Base-by-base conservation (phyloP, 2,888 invertebrate species). In the Nasonovia ribisnigri region DNA sequence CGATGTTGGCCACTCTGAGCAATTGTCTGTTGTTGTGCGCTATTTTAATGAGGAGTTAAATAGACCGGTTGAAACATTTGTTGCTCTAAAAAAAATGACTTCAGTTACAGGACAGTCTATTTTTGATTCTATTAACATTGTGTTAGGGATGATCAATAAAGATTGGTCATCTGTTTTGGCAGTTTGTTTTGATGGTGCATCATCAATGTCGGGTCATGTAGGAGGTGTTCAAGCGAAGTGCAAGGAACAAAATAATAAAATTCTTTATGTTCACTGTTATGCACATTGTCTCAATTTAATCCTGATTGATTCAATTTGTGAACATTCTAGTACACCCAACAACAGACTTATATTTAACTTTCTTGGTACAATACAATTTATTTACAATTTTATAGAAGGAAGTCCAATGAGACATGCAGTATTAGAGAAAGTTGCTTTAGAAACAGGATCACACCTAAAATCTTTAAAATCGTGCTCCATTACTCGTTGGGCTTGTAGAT, bases 41-140 rank as follows among this genome's bases (percentile, higher is more conserved):
- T 84, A 84, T 84, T 84, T 84, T 36, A 84, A 84, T 84, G 36
- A 84, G n/a, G 84, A 36, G 36, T 36, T 84, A 84, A 84, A 84
- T 84, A 84, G 84, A 42, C 84, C 36, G n/a, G 36, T 84, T 84
- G 84, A 36, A 84, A 84, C 84, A 84, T 42, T 84, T 84, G 42
- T 77, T 84, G 84, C 84, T n/a, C 84, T 84, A 36, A 84, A 36
- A 36, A 84, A 84, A 84, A 48, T 84, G 84, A 84, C 84, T 84
- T 42, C 84, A n/a, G 84, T 84, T 84, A 84, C 42, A n/a, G 84
- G 36, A 84, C 84, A 84, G 13, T 84, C 84, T n/a, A 84, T 84
- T n/a, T 84, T 84, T 43, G 26, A 84, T 84, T 43, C 84, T 84
- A 13, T 84, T 43, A 84, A 84, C 24, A 84, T 84, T 5, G 29